A percentile compares a stretch with the other conserved stretches of the same genome.
These are phyloP conservation scores for Malachius bipustulatus DNA, from an alignment of 2,888 invertebrate species.

Conservation along the genomic window DNA sequence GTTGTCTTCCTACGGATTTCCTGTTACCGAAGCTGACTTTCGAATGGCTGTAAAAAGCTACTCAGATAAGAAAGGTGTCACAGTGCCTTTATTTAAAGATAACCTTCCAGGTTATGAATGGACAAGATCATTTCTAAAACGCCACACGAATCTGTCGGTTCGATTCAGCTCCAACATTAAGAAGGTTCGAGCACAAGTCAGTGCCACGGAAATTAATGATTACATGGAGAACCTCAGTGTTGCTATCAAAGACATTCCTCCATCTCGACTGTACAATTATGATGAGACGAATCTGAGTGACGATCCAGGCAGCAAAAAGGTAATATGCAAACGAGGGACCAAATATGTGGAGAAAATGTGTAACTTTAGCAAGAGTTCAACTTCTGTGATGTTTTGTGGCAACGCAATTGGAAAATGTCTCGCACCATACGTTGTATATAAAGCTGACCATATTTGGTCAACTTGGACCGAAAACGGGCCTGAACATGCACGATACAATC, in stretches of 20 bases:
- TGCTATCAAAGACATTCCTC: slow-evolving; percentile 11
- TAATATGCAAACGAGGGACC: slow-evolving; percentile 20
- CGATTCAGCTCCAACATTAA: slow-evolving; percentile 15
- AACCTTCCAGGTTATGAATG: slow-evolving; percentile 14
- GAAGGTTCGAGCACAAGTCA: slow-evolving; percentile 12
- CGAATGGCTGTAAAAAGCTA: slow-evolving; percentile 11
- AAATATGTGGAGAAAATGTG: slow-evolving; percentile 27
- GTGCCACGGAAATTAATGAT: slow-evolving; percentile 6
- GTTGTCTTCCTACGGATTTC: slow-evolving; percentile 11
- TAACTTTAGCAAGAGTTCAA: slow-evolving; percentile 24
- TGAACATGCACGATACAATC: slow-evolving; percentile 25
- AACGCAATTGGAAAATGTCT: slow-evolving; percentile 25
- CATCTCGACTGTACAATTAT: slow-evolving; percentile 7
- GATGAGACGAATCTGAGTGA: slow-evolving; percentile 19
- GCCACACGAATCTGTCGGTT: slow-evolving; percentile 10
- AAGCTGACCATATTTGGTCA: slow-evolving; percentile 24
- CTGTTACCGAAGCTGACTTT: slow-evolving; percentile 11
- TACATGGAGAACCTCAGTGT: slow-evolving; percentile 9
- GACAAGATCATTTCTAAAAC: slow-evolving; percentile 10
- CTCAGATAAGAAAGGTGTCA: slow-evolving; percentile 9
- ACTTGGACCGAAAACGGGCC: slow-evolving; percentile 32
- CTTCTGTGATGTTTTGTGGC: slow-evolving; percentile 28
- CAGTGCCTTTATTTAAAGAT: slow-evolving; percentile 5
- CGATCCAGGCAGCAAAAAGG: slow-evolving; percentile 25
- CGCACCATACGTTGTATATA: slow-evolving; percentile 28